phyloP scores from a whole-genome alignment of 2,888 invertebrate species.

The Epinotia brunnichana region DNA sequence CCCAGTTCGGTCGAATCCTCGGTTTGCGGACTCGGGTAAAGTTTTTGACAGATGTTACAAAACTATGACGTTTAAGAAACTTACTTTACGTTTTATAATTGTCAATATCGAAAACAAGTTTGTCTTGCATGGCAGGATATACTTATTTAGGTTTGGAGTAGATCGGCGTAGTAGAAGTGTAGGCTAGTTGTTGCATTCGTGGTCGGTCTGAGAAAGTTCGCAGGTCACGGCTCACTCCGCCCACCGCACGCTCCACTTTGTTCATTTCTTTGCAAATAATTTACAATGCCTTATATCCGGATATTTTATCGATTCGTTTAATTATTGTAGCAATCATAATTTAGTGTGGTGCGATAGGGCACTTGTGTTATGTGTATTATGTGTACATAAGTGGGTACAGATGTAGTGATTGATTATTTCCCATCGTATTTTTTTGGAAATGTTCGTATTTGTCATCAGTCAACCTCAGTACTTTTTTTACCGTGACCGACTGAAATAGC shows the following conservation, averaged over 20 bases:
- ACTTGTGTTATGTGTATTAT: not conserved
- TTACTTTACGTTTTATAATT: not conserved
- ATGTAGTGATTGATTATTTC: no score
- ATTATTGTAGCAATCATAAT: not conserved
- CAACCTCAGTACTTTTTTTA: no score
- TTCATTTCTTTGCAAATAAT: constrained; percentile 55
- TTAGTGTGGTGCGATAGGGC: not conserved
- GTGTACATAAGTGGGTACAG: no score
- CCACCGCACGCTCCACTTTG: constrained; percentile 67
- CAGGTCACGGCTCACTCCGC: constrained; percentile 71
- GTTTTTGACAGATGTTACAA: no score
- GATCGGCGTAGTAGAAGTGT: constrained; percentile 27
- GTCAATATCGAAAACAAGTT: not conserved
- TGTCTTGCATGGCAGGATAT: constrained; percentile 9
- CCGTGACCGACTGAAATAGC: no score
- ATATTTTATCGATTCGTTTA: constrained; percentile 24
- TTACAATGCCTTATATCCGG: constrained; percentile 37
- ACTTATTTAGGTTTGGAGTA: constrained; percentile 23
- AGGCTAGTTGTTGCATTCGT: constrained; percentile 48
- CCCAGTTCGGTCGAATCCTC: no score
- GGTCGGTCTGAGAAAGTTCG: constrained; percentile 57
- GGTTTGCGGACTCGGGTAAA: no score
- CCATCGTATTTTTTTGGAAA: no score
- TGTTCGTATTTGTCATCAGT: no score
- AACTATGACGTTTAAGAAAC: no score